Evolutionary conservation across 1,140 invertebrate genomes (phyloP), one percentile per base, ranked within the genome.

Genomic region (Arctopsyche grandis): DNA sequence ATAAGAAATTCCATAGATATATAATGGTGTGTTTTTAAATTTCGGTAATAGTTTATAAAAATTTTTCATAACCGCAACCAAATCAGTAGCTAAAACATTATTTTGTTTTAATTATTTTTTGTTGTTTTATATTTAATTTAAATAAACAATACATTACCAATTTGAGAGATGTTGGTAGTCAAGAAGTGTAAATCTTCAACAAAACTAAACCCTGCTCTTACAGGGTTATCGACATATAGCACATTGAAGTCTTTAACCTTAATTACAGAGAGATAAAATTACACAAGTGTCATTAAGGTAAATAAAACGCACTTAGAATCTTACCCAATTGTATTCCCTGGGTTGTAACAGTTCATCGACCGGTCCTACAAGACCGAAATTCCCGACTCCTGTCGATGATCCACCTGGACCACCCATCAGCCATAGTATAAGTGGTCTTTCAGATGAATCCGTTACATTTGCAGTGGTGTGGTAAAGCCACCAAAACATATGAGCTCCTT

Each of bases 171-270:
- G 81, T 92, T 90, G 5, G 87, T 91, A 7, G 91, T 90, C 58
- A 92, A 88, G 26, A 88, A 85, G n/a, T 83, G 83, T 0, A 84
- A 78, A 78, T 88, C 84, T 14, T 93, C 92, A 0, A 93, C 93
- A 83, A 95, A 95, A 86, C 95, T 97, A 85, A 91, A 97, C 0
- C 96, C 96, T 12, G 94, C 91, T 0, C 96, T 96, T 1, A 97
- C 95, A 0, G 96, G 96, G 86, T 95, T 97, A 84, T 97, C 96
- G n/a, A 97, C 91, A 84, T 96, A 97, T 0, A 97, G 83, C 5
- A 97, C 89, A 84, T 96, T 97, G 83, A 93, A 92, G 79, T 92
- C 86, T 80, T 91, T 91, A 14, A 94, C 90, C 93, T 94, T 58
- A 80, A 83, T 71, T 38, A 26, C 24, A 21, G n/a, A n/a, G n/a